Evolutionary conservation across 2,888 invertebrate genomes (phyloP).

Genomic region (Volucella inanis): DNA sequence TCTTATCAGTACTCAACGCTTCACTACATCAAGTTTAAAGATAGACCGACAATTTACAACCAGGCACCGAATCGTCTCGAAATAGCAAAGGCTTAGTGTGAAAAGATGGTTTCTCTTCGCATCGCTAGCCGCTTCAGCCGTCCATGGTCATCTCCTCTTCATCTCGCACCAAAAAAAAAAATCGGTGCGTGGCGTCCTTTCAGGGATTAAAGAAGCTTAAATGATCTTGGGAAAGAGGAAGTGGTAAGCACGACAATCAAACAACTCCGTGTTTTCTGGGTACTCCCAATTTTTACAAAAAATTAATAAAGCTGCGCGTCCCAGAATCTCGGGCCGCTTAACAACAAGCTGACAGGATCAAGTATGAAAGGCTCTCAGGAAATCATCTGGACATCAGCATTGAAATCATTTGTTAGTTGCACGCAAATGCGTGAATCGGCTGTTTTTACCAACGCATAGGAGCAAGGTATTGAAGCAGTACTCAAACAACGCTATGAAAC

Average conservation of each 20-base stretch:
- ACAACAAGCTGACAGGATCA: no score
- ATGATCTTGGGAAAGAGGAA: no score
- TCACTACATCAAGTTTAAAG: not conserved
- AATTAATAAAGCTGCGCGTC: no score
- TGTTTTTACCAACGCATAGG: constrained; percentile 3
- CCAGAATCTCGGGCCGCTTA: no score
- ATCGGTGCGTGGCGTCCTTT: no score
- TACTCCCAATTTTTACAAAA: no score
- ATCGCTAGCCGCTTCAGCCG: not conserved
- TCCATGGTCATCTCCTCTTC: not conserved
- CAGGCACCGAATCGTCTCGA: not conserved
- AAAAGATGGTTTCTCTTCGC: constrained; percentile 6
- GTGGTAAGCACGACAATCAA: no score
- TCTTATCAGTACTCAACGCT: not conserved
- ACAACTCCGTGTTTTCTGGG: no score
- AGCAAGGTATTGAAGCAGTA: constrained; percentile 30
- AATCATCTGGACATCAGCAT: not conserved
- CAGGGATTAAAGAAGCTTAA: no score
- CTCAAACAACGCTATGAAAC: not conserved
- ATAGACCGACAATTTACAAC: not conserved
- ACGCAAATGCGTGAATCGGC: rapidly evolving
- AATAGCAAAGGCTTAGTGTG: not conserved
- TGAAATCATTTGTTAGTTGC: not conserved
- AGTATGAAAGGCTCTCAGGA: no score
- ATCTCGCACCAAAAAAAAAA: constrained; percentile 1